These are phyloP conservation scores for Dipodomys merriami DNA, from an alignment of 2,113 vertebrate species.

Conservation along the genomic window DNA sequence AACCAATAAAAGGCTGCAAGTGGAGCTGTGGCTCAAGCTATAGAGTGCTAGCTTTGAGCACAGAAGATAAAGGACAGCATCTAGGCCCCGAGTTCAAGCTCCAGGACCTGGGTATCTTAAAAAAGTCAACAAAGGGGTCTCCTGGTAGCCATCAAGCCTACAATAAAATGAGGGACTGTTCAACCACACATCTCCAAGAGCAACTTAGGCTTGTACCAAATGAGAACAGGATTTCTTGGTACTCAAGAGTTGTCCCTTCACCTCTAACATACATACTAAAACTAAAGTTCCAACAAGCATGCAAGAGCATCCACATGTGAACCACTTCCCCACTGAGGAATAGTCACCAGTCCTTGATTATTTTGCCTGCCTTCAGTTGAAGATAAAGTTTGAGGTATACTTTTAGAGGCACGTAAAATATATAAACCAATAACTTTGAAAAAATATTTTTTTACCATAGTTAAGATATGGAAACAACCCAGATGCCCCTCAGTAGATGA, in stretches of 20 bases:
- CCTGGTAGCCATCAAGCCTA: conserved; percentile 3
- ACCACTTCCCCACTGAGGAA: not conserved
- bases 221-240: conserved; percentile 34
- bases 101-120: not conserved
- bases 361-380: not conserved
- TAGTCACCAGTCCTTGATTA: not conserved
- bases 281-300: not conserved
- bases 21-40: no score
- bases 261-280: no score
- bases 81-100: no score
- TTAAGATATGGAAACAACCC: no score
- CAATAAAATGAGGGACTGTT: not conserved
- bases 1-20: no score
- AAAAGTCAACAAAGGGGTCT: not conserved
- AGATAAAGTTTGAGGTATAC: not conserved
- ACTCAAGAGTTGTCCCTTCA: not conserved
- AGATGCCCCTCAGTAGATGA: no score
- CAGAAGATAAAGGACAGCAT: no score
- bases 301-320: not conserved
- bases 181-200: not conserved
- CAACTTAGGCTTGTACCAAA: conserved; percentile 2
- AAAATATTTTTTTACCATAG: not conserved
- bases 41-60: no score
- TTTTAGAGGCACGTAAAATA: not conserved
- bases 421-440: not conserved